These are phyloP conservation scores for Aramus guarauna DNA, from an alignment of 2,113 vertebrate species.

Conservation along the genomic window DNA sequence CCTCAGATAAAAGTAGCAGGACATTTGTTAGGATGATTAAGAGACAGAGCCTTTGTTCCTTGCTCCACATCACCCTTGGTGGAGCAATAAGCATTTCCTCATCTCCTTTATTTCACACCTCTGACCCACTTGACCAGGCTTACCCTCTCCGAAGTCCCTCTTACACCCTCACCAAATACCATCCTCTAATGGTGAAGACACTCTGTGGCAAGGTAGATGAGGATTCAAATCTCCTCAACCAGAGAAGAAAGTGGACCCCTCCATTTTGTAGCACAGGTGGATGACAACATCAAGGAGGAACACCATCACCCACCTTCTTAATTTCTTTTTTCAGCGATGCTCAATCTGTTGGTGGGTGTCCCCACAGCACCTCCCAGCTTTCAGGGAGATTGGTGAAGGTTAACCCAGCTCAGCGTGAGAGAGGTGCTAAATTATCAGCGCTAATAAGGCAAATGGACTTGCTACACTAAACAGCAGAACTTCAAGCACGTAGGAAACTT, in stretches of 20 bases:
- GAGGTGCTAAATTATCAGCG: neutral
- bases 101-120: neutral
- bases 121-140: neutral
- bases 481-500: neutral
- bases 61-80: neutral
- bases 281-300: neutral
- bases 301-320: neutral
- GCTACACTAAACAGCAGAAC: neutral
- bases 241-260: neutral
- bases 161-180: neutral
- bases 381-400: neutral
- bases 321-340: fast-evolving
- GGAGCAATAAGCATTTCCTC: neutral
- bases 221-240: fast-evolving
- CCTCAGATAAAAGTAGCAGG: neutral
- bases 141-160: neutral
- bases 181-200: neutral
- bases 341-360: neutral
- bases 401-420: neutral
- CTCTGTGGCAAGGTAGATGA: fast-evolving
- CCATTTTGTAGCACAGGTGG: neutral
- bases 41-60: neutral
- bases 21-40: neutral
- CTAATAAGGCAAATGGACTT: neutral
- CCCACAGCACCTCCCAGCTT: neutral